Percentiles rank a stretch among this genome's conserved stretches.
Evolutionary conservation across 2,113 vertebrate genomes (phyloP).

Genomic region (Puntigrus tetrazona): DNA sequence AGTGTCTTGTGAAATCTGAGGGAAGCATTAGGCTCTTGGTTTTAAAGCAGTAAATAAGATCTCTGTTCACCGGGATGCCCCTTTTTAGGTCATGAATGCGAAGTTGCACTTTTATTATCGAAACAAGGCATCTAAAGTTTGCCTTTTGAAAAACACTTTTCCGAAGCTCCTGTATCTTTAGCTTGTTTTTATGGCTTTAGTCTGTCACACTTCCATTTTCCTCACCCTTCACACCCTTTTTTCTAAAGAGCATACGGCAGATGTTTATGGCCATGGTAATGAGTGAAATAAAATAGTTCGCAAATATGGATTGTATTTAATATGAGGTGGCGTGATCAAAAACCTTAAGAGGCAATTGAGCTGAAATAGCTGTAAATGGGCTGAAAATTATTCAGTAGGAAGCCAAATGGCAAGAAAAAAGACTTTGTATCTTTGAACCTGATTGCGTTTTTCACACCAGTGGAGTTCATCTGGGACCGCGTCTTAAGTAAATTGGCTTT

Average conservation of each 20-base stretch:
- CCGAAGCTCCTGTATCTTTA: not conserved
- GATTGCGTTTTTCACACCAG: slow-evolving; percentile 7
- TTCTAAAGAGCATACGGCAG: slow-evolving; percentile 19
- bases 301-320: not conserved
- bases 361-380: slow-evolving; percentile 59
- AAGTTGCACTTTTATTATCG: not conserved
- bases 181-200: not conserved
- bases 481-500: slow-evolving; percentile 29
- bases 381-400: slow-evolving; percentile 31
- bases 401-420: slow-evolving; percentile 48
- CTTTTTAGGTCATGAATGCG: not conserved
- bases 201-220: not conserved
- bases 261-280: slow-evolving; percentile 53
- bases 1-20: slow-evolving; percentile 44
- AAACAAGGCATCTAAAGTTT: not conserved
- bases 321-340: slow-evolving; percentile 28
- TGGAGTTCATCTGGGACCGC: slow-evolving; percentile 27
- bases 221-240: not conserved
- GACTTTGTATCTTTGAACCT: slow-evolving; percentile 16
- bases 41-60: not conserved
- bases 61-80: not conserved
- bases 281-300: slow-evolving; percentile 42
- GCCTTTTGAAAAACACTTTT: not conserved
- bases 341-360: slow-evolving; percentile 48
- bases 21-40: slow-evolving; percentile 9